Base-by-base conservation (phyloP, 2,113 vertebrate species). In the Sebastes fasciatus region DNA sequence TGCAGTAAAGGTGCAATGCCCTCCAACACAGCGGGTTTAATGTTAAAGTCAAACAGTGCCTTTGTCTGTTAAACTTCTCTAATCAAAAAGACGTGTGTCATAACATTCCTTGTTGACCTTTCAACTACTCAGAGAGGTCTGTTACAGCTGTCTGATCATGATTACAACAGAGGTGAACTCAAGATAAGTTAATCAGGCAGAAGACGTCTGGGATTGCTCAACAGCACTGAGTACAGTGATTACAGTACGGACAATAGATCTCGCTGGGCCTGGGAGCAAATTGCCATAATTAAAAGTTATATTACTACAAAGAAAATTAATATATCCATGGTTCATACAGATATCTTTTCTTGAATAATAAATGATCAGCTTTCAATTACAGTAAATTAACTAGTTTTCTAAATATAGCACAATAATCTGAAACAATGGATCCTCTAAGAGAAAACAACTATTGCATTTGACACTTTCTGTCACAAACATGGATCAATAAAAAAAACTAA, bases 171-270 rank as follows among this genome's bases (percentile, higher is more conserved):
- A 82, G 60, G 21, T 78, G 76, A 74, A 79, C 79, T 80, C 71
- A 80, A 92, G 88, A 92, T 93, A 93, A 92, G 65, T 70, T 79
- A 85, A 89, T 92, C 80, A 86, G 77, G 55, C 71, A 55, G 40
- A 67, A 43, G 74, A 78, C 69, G 58, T 66, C n/a, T 46, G n/a
- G n/a, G 13, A 57, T 92, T 90, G 54, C 70, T 78, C 57, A 82
- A 19, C 45, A 73, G 80, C 60, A 40, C 45, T n/a, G 66, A 51
- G 34, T 21, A 48, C 5, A 46, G 21, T 48, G 74, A 82, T 60
- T 68, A 83, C 80, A 62, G 65, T 55, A 52, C 64, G 42, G 19
- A 57, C 23, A 69, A 40, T 21, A 61, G 21, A 71, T 40, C 6
- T 60, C 5, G 48, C 2, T 42, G 17, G 46, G 8, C 16, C 9